Base-by-base conservation (phyloP, 2,888 invertebrate genomes). In the Sarcophaga carnaria region DNA sequence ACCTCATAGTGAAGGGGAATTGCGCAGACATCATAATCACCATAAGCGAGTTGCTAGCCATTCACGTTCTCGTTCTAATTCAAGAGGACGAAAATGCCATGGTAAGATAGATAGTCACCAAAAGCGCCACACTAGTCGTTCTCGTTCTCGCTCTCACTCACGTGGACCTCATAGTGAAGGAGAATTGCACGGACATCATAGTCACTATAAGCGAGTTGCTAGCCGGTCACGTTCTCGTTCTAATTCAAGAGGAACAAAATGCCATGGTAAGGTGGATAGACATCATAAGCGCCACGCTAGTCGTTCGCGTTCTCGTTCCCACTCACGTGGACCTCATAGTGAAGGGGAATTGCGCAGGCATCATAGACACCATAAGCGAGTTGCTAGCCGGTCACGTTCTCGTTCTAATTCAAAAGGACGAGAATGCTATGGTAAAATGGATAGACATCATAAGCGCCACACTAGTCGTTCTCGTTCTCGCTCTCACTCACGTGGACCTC, bases 331-430 rank as follows among this genome's bases (percentile, higher is more conserved):
- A 8, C 76, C 25, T 25, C 22, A 63, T 10, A 14, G 22, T 22
- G 3, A 63, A 17, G 63, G 22, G 14, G 14, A 76, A 20, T 27
- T n/a, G 10, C 17, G 8, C 11, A 37, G 27, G n/a, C 59, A 47
- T 25, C 54, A 25, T 54, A 17, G 5, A 4, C 25, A 60, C 11
- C 54, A 76, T 22, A 59, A 63, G 14, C 60, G 70, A 8, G 49
- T 71, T 27, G 71, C 27, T 0, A 79, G 71, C n/a, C 71, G 79
- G 47, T 80, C 72, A 20, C 72, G 72, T 60, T 80, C 80, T 4
- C 54, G 54, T 8, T 70, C 70, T 10, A 25, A 54, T 6, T 70
- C 70, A 4, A 67, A 47, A 22, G 71, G 71, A 20, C 66, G 72
- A 3, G 54, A 64, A 37, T 37, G 27, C 14, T 14, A 66, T 10